Percentiles rank a stretch among this genome's conserved stretches.
phyloP scores from a whole-genome alignment of 2,113 vertebrate species.

The Nyctereutes procyonoides region DNA sequence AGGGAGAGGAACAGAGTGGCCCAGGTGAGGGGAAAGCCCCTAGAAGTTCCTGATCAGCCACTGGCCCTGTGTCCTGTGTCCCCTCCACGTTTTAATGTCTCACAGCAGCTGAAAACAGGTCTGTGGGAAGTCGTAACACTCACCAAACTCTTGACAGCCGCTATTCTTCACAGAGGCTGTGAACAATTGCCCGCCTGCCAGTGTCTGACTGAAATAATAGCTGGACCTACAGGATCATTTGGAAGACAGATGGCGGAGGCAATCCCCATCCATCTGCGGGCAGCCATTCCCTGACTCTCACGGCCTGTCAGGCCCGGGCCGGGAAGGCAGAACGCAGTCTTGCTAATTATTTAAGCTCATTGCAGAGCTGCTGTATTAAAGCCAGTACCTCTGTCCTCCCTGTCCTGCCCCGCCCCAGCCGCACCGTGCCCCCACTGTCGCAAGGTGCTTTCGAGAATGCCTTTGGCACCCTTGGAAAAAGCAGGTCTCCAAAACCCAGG shows the following conservation, averaged over 20 bases:
- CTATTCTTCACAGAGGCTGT: conserved; percentile 82
- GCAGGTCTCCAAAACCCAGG: not conserved
- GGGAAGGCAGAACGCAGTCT: conserved; percentile 53
- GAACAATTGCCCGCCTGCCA: conserved; percentile 82
- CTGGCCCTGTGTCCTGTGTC: not conserved
- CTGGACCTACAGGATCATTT: conserved; percentile 83
- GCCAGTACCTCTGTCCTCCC: not conserved
- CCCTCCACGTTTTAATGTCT: conserved; percentile 58
- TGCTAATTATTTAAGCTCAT: conserved; percentile 55
- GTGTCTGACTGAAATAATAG: conserved; percentile 86
- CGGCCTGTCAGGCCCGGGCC: conserved; percentile 34
- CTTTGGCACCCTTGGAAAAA: not conserved
- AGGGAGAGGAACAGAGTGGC: not conserved
- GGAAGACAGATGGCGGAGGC: conserved; percentile 82
- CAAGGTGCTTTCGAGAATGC: not conserved
- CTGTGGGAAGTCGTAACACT: conserved; percentile 71
- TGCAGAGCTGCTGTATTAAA: conserved; percentile 58
- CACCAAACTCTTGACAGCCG: conserved; percentile 74
- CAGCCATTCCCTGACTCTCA: conserved; percentile 71
- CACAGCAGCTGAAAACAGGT: conserved; percentile 70
- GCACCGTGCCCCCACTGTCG: not conserved
- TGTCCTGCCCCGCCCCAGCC: not conserved
- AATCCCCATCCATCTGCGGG: conserved; percentile 81
- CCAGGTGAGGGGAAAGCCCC: not conserved
- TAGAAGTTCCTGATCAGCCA: not conserved